These are phyloP conservation scores for Protonibea diacanthus DNA, from an alignment of 2,797 vertebrate species.

Conservation along the genomic window DNA sequence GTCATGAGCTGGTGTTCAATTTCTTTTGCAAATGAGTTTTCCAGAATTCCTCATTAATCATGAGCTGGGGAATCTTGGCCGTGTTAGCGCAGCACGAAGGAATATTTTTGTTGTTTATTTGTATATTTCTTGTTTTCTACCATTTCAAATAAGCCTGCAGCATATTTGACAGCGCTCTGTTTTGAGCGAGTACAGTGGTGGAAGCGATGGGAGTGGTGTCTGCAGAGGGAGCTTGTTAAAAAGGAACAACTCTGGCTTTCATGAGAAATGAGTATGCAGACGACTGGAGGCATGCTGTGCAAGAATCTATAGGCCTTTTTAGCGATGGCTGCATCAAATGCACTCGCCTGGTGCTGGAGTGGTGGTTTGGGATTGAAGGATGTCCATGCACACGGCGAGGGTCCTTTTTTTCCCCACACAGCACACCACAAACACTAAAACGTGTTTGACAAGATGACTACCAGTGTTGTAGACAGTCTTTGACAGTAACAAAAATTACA, in stretches of 20 bases:
- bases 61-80: slow-evolving; percentile 28
- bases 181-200: slow-evolving; percentile 51
- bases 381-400: slow-evolving; percentile 24
- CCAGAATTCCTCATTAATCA: slow-evolving; percentile 51
- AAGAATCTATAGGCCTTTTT: slow-evolving; percentile 38
- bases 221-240: slow-evolving; percentile 72
- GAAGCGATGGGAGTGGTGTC: slow-evolving; percentile 45
- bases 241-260: slow-evolving; percentile 62
- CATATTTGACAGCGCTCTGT: slow-evolving; percentile 52
- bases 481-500: too few relatives aligned
- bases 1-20: slow-evolving; percentile 11
- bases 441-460: slow-evolving; percentile 32
- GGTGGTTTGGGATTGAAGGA: slow-evolving; percentile 31
- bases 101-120: slow-evolving; percentile 21
- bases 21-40: slow-evolving; percentile 42
- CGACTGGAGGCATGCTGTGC: slow-evolving; percentile 56
- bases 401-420: slow-evolving; percentile 20
- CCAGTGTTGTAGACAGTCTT: too few relatives aligned
- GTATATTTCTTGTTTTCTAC: slow-evolving; percentile 6
- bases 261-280: slow-evolving; percentile 58
- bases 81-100: slow-evolving; percentile 10
- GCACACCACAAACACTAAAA: slow-evolving; percentile 9
- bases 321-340: slow-evolving; percentile 36
- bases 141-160: slow-evolving; percentile 63
- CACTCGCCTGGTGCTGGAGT: slow-evolving; percentile 8